phyloP scores from a whole-genome alignment of 2,888 invertebrate genomes.

The Allacma fusca region DNA sequence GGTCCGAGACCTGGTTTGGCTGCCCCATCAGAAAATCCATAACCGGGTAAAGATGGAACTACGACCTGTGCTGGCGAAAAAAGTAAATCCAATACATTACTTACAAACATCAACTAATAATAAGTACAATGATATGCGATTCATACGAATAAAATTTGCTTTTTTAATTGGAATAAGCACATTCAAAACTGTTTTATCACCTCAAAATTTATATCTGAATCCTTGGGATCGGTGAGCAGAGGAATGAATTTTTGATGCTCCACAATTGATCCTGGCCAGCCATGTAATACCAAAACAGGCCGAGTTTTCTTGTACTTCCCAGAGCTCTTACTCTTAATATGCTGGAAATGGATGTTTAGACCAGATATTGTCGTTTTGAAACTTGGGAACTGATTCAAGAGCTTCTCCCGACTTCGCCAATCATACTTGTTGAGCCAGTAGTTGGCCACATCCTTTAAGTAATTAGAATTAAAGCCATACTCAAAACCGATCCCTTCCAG shows the following conservation, averaged over 20 bases:
- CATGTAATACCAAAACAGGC: conserved; percentile 57
- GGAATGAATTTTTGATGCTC: conserved; percentile 63
- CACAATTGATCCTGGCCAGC: conserved; percentile 60
- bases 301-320: conserved; percentile 50
- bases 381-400: conserved; percentile 77
- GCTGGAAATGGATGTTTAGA: conserved; percentile 78
- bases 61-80: conserved; percentile 63
- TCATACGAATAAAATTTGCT: too few relatives aligned
- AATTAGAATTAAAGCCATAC: conserved; percentile 81
- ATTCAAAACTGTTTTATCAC: too few relatives aligned
- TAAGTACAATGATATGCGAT: too few relatives aligned
- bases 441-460: conserved; percentile 73
- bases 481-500: conserved; percentile 72
- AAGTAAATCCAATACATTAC: too few relatives aligned
- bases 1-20: conserved; percentile 63
- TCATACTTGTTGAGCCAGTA: conserved; percentile 83
- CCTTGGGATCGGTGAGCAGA: conserved; percentile 65
- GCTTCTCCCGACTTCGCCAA: conserved; percentile 74
- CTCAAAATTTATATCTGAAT: too few relatives aligned
- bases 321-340: conserved; percentile 67
- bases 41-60: conserved; percentile 69
- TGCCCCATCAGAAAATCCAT: conserved; percentile 67
- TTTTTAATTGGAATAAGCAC: too few relatives aligned
- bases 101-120: too few relatives aligned
- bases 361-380: conserved; percentile 80